Percentiles rank a stretch among this genome's conserved stretches.
Conservation (phyloP, 2,113 vertebrate species). For the Emydura subglobosa region DNA sequence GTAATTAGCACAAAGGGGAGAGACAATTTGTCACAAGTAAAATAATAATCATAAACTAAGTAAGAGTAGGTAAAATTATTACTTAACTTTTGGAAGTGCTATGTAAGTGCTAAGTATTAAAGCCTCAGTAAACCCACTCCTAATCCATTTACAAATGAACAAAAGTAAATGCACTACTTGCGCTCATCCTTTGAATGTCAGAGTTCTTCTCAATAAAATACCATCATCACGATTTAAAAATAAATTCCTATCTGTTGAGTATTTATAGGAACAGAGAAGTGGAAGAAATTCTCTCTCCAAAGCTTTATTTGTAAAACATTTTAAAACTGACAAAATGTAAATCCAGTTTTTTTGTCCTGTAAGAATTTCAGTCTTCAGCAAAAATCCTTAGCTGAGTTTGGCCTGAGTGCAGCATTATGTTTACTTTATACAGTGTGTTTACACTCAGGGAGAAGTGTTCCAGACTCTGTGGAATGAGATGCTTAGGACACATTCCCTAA, state of each 20-base stretch:
- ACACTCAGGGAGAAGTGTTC: constrained; percentile 38
- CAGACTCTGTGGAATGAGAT: constrained; percentile 12
- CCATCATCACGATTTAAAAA: accelerated
- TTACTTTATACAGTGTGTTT: constrained; percentile 12
- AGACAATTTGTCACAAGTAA: background rate
- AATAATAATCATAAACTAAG: background rate
- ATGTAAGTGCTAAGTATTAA: background rate
- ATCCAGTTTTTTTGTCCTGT: constrained; percentile 13
- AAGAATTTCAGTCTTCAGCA: constrained; percentile 57
- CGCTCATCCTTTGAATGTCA: background rate
- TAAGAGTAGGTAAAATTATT: background rate
- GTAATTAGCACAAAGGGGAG: background rate
- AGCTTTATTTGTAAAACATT: background rate
- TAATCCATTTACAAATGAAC: background rate
- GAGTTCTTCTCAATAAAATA: background rate
- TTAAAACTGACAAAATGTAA: constrained; percentile 27
- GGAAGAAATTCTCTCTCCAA: background rate
- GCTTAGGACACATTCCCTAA: background rate
- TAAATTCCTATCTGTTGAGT: background rate
- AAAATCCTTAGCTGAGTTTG: constrained; percentile 46
- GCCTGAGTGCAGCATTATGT: background rate
- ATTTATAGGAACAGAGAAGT: background rate
- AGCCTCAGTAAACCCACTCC: background rate
- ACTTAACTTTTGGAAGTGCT: background rate
- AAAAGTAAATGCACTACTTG: background rate